Evolutionary conservation across 2,113 vertebrate species (phyloP).

Genomic region (Menura novaehollandiae): DNA sequence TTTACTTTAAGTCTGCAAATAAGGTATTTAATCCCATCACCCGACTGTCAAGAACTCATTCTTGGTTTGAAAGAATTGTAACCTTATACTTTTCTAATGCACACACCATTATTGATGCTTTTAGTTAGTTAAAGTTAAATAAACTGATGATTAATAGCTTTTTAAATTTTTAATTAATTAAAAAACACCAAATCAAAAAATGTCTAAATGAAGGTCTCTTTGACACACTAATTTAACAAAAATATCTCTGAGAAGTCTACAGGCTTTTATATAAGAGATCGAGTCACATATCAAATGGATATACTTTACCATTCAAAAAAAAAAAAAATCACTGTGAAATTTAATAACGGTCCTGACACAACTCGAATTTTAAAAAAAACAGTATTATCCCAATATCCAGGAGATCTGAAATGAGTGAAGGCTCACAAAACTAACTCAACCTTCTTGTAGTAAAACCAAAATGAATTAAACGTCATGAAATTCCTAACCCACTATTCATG

Average conservation of each 20-base stretch:
- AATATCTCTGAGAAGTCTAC: background rate
- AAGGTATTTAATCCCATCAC: background rate
- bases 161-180: background rate
- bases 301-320: background rate
- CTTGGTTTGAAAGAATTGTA: background rate
- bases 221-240: background rate
- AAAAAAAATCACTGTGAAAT: background rate
- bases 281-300: background rate
- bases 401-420: background rate
- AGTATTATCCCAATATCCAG: background rate
- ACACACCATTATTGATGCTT: background rate
- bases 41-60: background rate
- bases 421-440: background rate
- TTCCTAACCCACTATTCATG: background rate
- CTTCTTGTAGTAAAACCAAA: background rate
- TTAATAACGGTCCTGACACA: accelerated
- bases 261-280: background rate
- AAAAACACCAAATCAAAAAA: background rate
- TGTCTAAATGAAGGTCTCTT: background rate
- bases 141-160: background rate
- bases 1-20: background rate
- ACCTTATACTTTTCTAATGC: background rate
- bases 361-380: background rate
- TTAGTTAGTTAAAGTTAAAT: background rate
- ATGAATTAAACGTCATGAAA: background rate